phyloP scores from a whole-genome alignment of 30 jellyfish, hydroid and myxozoan genomes.

The Rhopilema esculentum region DNA sequence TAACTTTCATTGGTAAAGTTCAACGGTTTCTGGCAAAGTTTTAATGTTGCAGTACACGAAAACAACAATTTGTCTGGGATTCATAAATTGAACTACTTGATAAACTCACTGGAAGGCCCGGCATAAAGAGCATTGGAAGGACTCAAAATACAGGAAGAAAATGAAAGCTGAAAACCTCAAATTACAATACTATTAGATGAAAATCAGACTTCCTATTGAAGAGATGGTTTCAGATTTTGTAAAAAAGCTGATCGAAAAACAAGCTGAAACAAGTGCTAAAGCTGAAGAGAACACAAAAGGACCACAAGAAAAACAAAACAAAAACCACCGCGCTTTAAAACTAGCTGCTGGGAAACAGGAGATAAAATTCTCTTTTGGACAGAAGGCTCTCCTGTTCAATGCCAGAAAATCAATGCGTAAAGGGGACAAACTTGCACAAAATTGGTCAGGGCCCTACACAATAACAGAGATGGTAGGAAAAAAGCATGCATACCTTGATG shows the following conservation, averaged over 20 bases:
- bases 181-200: background rate
- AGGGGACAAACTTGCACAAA: slow-evolving; percentile 14
- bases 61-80: too few relatives aligned
- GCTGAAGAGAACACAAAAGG: background rate
- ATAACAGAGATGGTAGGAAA: slow-evolving; percentile 12
- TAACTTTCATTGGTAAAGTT: too few relatives aligned
- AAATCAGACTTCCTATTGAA: slow-evolving; percentile 16
- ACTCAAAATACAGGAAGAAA: too few relatives aligned
- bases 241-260: background rate
- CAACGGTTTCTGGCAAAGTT: too few relatives aligned
- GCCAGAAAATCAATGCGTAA: slow-evolving; percentile 21
- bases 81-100: too few relatives aligned
- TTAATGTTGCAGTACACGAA: too few relatives aligned
- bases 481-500: slow-evolving; percentile 1
- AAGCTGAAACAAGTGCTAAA: background rate
- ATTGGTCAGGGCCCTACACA: slow-evolving; percentile 25
- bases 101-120: too few relatives aligned
- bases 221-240: background rate
- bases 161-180: background rate
- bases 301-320: background rate
- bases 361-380: background rate
- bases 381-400: slow-evolving; percentile 32
- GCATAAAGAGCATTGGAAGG: too few relatives aligned
- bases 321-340: background rate
- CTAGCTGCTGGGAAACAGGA: background rate